These are phyloP conservation scores for Leucophenga varia DNA, from an alignment of 1,140 invertebrate genomes.

Conservation along the genomic window DNA sequence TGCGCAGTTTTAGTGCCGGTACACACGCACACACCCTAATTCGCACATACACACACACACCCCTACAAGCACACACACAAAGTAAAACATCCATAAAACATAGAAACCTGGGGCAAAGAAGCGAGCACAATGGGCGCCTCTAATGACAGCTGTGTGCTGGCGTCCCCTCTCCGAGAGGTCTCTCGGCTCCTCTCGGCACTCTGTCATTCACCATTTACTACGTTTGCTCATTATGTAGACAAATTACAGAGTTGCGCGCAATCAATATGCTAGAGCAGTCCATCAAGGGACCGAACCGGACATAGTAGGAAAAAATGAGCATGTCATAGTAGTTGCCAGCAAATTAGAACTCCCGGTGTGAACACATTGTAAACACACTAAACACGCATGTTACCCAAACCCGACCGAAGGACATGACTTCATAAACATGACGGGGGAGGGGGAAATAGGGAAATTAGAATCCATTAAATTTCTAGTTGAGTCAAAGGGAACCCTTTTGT, in stretches of 20 bases:
- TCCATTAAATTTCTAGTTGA: background rate
- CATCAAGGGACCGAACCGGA: background rate
- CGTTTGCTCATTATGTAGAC: slow-evolving; percentile 22
- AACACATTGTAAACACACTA: slow-evolving; percentile 11
- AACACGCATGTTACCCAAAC: too few relatives aligned
- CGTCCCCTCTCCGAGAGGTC: slow-evolving; percentile 4
- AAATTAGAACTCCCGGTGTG: slow-evolving; percentile 14
- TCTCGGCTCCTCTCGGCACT: too few relatives aligned
- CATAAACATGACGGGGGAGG: background rate
- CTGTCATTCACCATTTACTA: slow-evolving; percentile 11
- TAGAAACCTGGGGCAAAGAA: too few relatives aligned
- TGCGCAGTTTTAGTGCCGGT: slow-evolving; percentile 42
- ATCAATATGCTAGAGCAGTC: slow-evolving; percentile 27
- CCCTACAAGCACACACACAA: too few relatives aligned
- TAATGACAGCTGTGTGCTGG: slow-evolving; percentile 28
- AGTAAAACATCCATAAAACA: too few relatives aligned
- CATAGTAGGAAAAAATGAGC: slow-evolving; percentile 3
- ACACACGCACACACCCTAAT: too few relatives aligned
- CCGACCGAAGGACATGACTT: slow-evolving; percentile 1
- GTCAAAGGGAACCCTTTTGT: background rate
- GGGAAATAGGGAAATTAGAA: slow-evolving; percentile 4
- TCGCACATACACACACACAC: too few relatives aligned
- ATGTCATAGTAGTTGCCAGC: slow-evolving; percentile 8
- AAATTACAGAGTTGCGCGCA: slow-evolving; percentile 19
- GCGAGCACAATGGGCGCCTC: slow-evolving; percentile 22